phyloP scores from a whole-genome alignment of 1,140 invertebrate species.

The Contarinia nasturtii region DNA sequence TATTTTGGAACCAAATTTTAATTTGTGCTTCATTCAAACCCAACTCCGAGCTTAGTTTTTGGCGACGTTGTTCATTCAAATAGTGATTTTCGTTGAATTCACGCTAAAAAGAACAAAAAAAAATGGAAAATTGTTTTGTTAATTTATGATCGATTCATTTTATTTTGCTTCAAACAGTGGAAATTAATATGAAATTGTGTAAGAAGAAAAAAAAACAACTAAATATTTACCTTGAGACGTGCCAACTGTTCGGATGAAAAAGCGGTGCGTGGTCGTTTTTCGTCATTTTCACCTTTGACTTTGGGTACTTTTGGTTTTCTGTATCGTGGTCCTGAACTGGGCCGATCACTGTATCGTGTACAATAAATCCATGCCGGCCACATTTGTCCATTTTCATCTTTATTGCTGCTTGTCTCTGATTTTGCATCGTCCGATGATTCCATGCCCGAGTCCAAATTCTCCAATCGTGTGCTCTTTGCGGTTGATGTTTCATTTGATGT shows the following conservation, averaged over 20 bases:
- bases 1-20: slow-evolving; percentile 99
- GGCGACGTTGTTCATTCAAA: slow-evolving; percentile 80
- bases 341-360: slow-evolving; percentile 89
- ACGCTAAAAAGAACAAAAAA: slow-evolving; percentile 25
- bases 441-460: slow-evolving; percentile 21
- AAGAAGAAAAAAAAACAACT: background rate
- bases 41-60: slow-evolving; percentile 78
- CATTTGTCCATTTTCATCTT: slow-evolving; percentile 22
- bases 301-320: slow-evolving; percentile 52
- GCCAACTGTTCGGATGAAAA: slow-evolving; percentile 81
- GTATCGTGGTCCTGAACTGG: slow-evolving; percentile 77
- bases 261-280: slow-evolving; percentile 82
- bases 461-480: slow-evolving; percentile 12
- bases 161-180: no score
- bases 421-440: slow-evolving; percentile 22
- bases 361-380: slow-evolving; percentile 97
- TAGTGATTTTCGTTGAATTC: slow-evolving; percentile 94
- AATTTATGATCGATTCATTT: no score
- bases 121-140: slow-evolving; percentile 1
- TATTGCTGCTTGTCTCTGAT: slow-evolving; percentile 23
- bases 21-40: slow-evolving; percentile 95
- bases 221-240: slow-evolving; percentile 40
- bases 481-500: background rate
- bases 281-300: slow-evolving; percentile 36
- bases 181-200: no score